Conservation (phyloP, 2,888 invertebrate genomes). For the Aelia acuminata region DNA sequence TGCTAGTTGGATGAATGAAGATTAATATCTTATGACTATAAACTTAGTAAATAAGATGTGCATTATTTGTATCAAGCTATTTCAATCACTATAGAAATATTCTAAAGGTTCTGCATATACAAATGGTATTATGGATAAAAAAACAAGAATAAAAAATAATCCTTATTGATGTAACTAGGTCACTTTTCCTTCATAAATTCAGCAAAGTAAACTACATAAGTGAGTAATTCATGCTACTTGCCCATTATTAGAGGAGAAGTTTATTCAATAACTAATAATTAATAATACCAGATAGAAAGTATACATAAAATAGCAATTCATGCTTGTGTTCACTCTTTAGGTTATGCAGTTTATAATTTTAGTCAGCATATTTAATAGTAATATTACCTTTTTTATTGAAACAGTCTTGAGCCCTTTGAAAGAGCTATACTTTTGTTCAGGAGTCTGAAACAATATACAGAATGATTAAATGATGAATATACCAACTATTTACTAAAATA, state of each 20-base stretch:
- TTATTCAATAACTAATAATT: slow-evolving; percentile 15
- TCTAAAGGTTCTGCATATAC: neutral
- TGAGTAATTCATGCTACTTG: slow-evolving; percentile 20
- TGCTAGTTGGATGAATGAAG: neutral
- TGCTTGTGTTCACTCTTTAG: slow-evolving; percentile 8
- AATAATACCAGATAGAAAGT: neutral
- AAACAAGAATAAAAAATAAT: neutral
- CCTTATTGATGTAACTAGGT: neutral
- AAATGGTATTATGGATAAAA: neutral
- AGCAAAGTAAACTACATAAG: slow-evolving; percentile 35
- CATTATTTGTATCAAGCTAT: neutral
- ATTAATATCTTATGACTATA: neutral
- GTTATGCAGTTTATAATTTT: slow-evolving; percentile 35
- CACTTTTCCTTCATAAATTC: neutral
- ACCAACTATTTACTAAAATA: neutral
- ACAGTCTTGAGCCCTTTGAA: slow-evolving; percentile 86
- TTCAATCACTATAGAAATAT: neutral
- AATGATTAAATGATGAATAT: neutral
- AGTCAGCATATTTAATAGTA: neutral
- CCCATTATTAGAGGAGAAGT: neutral
- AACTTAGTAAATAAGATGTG: neutral
- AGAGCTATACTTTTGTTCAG: slow-evolving; percentile 79
- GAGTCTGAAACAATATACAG: slow-evolving; percentile 72
- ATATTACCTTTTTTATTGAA: slow-evolving; percentile 84
- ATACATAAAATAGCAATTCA: neutral